A percentile compares a stretch with the other conserved stretches of the same genome.
These are phyloP conservation scores for Aradus depressus DNA, from an alignment of 2,888 invertebrate genomes.

Conservation along the genomic window DNA sequence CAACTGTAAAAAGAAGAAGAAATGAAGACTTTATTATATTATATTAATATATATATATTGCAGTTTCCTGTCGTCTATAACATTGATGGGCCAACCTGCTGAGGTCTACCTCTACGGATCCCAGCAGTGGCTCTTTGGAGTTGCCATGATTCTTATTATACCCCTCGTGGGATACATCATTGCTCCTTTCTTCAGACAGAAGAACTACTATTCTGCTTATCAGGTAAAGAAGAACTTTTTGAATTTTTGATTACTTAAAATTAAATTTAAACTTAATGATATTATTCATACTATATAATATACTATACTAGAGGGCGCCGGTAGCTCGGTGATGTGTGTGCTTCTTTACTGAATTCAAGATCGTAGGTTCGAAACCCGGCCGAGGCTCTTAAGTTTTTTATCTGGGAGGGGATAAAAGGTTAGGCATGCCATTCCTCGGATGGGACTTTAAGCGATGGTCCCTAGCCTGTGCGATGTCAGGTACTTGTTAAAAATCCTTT, in stretches of 20 bases:
- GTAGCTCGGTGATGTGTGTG: no score
- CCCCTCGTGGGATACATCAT: conserved; percentile 38
- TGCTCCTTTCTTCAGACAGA: conserved; percentile 39
- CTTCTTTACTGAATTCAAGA: no score
- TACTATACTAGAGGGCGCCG: no score
- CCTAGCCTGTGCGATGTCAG: no score
- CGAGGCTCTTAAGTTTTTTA: no score
- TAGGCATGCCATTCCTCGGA: no score
- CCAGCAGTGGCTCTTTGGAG: conserved; percentile 35
- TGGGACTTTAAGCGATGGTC: no score
- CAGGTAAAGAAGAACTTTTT: conserved; percentile 33
- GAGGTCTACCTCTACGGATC: conserved; percentile 42
- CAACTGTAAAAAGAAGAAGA: no score
- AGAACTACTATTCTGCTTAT: conserved; percentile 38
- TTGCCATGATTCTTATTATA: conserved; percentile 32
- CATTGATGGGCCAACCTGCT: conserved; percentile 42
- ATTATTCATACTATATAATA: background rate
- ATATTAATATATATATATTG: background rate
- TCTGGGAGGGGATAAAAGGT: no score
- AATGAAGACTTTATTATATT: no score
- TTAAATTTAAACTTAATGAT: background rate
- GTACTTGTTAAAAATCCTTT: no score
- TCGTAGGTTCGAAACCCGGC: no score
- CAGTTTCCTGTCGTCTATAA: conserved; percentile 40
- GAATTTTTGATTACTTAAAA: background rate